These are phyloP conservation scores for Molorchus minor DNA, from an alignment of 2,888 invertebrate species.

Conservation along the genomic window DNA sequence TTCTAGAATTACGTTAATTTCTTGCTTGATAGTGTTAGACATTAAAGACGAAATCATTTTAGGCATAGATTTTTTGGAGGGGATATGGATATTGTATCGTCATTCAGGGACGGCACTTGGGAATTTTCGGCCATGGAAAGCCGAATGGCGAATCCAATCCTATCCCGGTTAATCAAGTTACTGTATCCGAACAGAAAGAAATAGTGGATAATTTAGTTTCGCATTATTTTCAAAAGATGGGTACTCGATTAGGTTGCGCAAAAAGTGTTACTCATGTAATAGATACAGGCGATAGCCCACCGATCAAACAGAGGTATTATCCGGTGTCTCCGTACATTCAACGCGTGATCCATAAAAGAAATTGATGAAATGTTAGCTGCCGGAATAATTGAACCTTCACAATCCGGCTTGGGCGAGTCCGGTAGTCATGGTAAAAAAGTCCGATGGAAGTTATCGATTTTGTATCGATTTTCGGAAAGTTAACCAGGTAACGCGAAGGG, in stretches of 20 bases:
- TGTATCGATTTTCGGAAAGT: conserved; percentile 40
- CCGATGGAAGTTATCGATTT: conserved; percentile 38
- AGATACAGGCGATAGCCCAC: conserved; percentile 16
- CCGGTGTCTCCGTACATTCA: conserved; percentile 29
- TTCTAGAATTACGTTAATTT: conserved; percentile 18
- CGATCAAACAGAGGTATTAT: conserved; percentile 33
- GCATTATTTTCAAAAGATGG: conserved; percentile 8
- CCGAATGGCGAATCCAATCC: background rate
- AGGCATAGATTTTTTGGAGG: conserved; percentile 29
- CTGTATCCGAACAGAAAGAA: background rate
- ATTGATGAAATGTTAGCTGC: conserved; percentile 40
- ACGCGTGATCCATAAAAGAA: conserved; percentile 31
- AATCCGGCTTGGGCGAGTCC: conserved; percentile 50
- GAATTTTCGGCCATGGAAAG: background rate
- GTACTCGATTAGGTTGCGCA: conserved; percentile 25
- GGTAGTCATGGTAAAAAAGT: conserved; percentile 50
- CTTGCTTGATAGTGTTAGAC: conserved; percentile 22
- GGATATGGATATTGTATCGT: too few species aligned
- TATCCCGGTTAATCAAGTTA: background rate
- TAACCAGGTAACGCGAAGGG: conserved; percentile 33
- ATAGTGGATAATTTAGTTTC: background rate
- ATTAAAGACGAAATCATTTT: conserved; percentile 25
- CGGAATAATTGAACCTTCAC: conserved; percentile 32
- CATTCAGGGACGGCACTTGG: too few species aligned
- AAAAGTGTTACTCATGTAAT: conserved; percentile 22